Conservation (phyloP, 2,113 vertebrate genomes). For the Salvelinus alpinus region DNA sequence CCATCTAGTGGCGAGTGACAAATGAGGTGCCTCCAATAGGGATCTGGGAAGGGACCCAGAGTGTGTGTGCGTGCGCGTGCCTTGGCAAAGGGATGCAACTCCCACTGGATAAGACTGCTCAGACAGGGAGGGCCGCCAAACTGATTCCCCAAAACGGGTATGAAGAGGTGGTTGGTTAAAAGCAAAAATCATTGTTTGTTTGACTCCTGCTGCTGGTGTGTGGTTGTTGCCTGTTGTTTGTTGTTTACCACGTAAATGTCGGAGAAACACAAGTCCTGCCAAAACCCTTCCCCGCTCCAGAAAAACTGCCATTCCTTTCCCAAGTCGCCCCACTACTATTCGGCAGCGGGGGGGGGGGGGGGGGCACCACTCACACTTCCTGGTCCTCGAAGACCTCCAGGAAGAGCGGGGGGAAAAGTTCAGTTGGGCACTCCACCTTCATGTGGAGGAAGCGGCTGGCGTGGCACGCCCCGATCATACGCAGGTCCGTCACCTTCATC, state of each 20-base stretch:
- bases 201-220: slow-evolving; percentile 66
- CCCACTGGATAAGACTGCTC: slow-evolving; percentile 67
- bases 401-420: slow-evolving; percentile 96
- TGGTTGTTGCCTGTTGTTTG: slow-evolving; percentile 21
- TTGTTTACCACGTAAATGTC: not conserved
- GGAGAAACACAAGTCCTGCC: too few species aligned
- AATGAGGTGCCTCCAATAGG: not conserved
- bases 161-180: slow-evolving; percentile 41
- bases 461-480: slow-evolving; percentile 98
- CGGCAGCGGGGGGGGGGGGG: too few species aligned
- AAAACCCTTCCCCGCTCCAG: too few species aligned
- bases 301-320: not conserved
- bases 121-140: slow-evolving; percentile 78
- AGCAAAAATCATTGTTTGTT: slow-evolving; percentile 36
- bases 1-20: slow-evolving; percentile 14
- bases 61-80: slow-evolving; percentile 7
- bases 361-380: slow-evolving; percentile 59
- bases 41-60: slow-evolving; percentile 7
- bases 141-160: slow-evolving; percentile 47
- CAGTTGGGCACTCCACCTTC: slow-evolving; percentile 99
- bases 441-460: slow-evolving; percentile 99
- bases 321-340: too few species aligned
- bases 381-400: slow-evolving; percentile 93
- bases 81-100: too few species aligned
- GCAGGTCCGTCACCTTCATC: slow-evolving; percentile 99